Conservation (phyloP, 2,113 vertebrate species). For the Mesocricetus auratus region DNA sequence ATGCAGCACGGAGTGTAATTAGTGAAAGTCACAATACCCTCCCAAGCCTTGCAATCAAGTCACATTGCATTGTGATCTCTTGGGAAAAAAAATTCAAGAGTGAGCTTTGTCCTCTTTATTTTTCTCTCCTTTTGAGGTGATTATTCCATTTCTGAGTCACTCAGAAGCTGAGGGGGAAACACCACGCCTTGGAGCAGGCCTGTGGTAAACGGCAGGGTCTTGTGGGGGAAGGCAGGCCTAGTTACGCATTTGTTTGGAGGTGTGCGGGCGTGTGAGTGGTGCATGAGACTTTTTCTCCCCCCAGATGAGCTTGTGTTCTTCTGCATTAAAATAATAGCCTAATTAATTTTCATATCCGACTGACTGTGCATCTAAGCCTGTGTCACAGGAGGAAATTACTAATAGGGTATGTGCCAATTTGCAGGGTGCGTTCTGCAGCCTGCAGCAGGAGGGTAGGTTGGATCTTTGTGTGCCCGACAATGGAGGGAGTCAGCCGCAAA, state of each 20-base stretch:
- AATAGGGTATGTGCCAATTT: conserved; percentile 79
- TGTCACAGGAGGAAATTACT: conserved; percentile 79
- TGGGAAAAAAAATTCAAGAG: conserved; percentile 55
- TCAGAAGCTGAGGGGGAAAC: not conserved
- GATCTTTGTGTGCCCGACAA: conserved; percentile 84
- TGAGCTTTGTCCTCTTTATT: conserved; percentile 61
- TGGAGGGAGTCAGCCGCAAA: conserved; percentile 69
- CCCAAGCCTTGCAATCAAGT: conserved; percentile 78
- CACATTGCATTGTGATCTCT: conserved; percentile 60
- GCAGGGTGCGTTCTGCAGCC: conserved; percentile 76
- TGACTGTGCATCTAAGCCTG: conserved; percentile 75
- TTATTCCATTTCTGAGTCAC: conserved; percentile 71
- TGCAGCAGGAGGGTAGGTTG: conserved; percentile 74
- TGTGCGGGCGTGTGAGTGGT: not conserved
- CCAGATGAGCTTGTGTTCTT: conserved; percentile 25
- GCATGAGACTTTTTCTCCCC: conserved; percentile 58
- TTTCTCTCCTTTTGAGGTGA: conserved; percentile 78
- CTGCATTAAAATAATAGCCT: conserved; percentile 78
- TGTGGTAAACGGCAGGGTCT: not conserved
- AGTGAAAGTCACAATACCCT: conserved; percentile 79
- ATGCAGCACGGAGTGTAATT: conserved; percentile 79
- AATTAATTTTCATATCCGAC: conserved; percentile 84
- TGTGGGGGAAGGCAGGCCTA: not conserved
- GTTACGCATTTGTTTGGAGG: not conserved
- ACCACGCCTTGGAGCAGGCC: not conserved